Evolutionary conservation across 2,888 invertebrate species (phyloP).

Genomic region (Drosophila histrio): DNA sequence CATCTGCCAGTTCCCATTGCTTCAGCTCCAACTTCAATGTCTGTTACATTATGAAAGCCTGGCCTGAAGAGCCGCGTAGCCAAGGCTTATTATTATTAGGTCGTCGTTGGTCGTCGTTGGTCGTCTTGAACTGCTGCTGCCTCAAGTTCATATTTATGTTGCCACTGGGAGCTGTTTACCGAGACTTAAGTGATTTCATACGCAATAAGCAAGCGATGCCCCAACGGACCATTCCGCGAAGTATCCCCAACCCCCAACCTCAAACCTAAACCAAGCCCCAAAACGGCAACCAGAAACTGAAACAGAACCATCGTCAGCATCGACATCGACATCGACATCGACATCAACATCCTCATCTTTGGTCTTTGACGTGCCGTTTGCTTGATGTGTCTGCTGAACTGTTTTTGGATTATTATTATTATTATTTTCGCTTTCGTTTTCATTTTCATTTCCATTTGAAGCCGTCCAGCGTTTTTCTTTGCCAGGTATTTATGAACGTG

Average conservation of each 20-base stretch:
- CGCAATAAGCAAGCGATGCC: conserved; percentile 49
- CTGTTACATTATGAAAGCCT: not conserved
- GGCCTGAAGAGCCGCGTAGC: conserved; percentile 16
- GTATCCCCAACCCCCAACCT: not conserved
- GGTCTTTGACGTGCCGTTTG: conserved; percentile 37
- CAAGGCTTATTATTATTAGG: conserved; percentile 36
- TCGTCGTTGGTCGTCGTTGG: conserved; percentile 6
- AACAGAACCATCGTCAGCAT: conserved; percentile 18
- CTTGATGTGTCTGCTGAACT: conserved; percentile 59
- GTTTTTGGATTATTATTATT: conserved; percentile 66
- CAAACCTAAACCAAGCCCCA: not conserved
- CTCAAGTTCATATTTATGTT: conserved; percentile 70
- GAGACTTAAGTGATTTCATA: conserved; percentile 74
- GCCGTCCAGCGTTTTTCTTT: conserved; percentile 10
- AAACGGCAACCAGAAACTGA: conserved; percentile 3
- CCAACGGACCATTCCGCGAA: conserved; percentile 33
- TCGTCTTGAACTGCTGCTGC: conserved; percentile 23
- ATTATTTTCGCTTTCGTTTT: conserved; percentile 47
- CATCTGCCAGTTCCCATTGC: conserved; percentile 3
- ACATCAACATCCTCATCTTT: not conserved
- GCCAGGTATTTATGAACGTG: conserved; percentile 64
- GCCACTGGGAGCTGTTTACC: conserved; percentile 74
- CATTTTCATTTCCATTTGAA: conserved; percentile 38
- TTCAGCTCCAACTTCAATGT: conserved; percentile 10
- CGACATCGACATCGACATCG: not conserved